phyloP scores from a whole-genome alignment of 92 coral and sea anemone species.

The Heteractis magnifica region DNA sequence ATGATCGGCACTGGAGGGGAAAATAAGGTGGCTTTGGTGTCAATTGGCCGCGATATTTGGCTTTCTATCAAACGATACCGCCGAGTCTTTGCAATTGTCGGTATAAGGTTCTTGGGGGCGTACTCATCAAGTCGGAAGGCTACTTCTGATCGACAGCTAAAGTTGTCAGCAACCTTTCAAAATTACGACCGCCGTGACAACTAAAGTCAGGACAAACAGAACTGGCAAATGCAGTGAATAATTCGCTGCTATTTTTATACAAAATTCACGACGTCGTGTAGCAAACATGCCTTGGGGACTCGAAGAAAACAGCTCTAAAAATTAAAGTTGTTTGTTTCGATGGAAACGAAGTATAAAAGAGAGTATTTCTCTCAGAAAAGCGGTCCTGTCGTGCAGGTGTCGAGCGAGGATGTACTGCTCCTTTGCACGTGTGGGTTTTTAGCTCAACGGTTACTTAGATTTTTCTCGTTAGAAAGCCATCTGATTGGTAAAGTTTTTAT shows the following conservation, averaged over 20 bases:
- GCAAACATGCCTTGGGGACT: background rate
- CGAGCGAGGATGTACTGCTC: constrained; percentile 41
- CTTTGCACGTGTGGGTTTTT: constrained; percentile 52
- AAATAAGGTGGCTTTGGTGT: constrained; percentile 64
- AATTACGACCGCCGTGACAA: constrained; percentile 73
- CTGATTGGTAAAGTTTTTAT: constrained; percentile 51
- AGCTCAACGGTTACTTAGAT: constrained; percentile 39
- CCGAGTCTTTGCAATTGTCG: constrained; percentile 74
- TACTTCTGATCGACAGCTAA: constrained; percentile 79
- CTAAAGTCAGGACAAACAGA: constrained; percentile 40
- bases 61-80: constrained; percentile 72
- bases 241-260: constrained; percentile 20
- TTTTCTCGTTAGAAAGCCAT: constrained; percentile 23
- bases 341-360: background rate
- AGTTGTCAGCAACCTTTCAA: constrained; percentile 77
- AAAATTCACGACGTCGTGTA: background rate
- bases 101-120: constrained; percentile 75
- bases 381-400: constrained; percentile 67
- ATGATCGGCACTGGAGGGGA: constrained; percentile 59
- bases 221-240: constrained; percentile 31
- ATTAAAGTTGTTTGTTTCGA: background rate
- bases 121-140: constrained; percentile 52
- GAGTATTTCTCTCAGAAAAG: constrained; percentile 12
- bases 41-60: constrained; percentile 83
- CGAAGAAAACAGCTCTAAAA: background rate